phyloP scores from a whole-genome alignment of 2,888 invertebrate genomes.

The Eilema sororculum region DNA sequence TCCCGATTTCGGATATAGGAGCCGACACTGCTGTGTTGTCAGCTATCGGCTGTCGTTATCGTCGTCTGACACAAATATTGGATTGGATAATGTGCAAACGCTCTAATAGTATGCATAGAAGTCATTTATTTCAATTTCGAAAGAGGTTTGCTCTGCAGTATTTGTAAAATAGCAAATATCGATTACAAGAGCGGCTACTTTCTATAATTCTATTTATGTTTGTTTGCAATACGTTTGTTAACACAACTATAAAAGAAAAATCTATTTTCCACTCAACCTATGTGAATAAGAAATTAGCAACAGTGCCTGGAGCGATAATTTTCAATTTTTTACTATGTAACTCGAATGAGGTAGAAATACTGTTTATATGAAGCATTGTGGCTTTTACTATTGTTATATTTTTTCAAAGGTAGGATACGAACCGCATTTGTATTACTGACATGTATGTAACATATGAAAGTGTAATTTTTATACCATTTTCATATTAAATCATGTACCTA shows the following conservation, averaged over 20 bases:
- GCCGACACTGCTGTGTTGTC: too few relatives aligned
- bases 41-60: too few relatives aligned
- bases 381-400: slow-evolving; percentile 86
- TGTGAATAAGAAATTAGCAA: slow-evolving; percentile 67
- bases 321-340: slow-evolving; percentile 73
- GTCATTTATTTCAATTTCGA: slow-evolving; percentile 48
- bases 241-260: slow-evolving; percentile 47
- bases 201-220: slow-evolving; percentile 55
- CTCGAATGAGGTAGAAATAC: slow-evolving; percentile 70
- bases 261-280: slow-evolving; percentile 27
- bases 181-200: slow-evolving; percentile 70
- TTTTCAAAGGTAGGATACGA: slow-evolving; percentile 81
- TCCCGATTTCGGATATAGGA: too few relatives aligned
- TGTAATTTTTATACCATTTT: slow-evolving; percentile 87
- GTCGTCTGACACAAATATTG: too few relatives aligned
- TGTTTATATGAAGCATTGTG: slow-evolving; percentile 77
- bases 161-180: slow-evolving; percentile 81
- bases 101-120: not conserved
- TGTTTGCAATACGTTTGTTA: slow-evolving; percentile 49
- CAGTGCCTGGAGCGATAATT: slow-evolving; percentile 81
- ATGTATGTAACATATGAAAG: slow-evolving; percentile 82
- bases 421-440: slow-evolving; percentile 84
- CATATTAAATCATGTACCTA: slow-evolving; percentile 86
- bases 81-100: too few relatives aligned
- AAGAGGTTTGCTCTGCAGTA: slow-evolving; percentile 79